These are phyloP conservation scores for Elmis aenea DNA, from an alignment of 2,888 invertebrate genomes.

Conservation along the genomic window DNA sequence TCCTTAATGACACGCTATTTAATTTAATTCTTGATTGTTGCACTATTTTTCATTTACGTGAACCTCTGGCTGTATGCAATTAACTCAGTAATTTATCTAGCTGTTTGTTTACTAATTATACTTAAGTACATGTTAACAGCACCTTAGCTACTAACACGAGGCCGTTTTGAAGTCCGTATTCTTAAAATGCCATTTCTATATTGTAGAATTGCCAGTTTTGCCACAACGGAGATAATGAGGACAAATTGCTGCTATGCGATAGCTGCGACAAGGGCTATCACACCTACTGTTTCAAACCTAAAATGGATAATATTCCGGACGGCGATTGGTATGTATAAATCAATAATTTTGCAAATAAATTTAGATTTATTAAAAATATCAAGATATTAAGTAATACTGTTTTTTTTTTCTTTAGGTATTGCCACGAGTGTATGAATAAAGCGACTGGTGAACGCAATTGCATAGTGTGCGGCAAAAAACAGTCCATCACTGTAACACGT, in stretches of 20 bases:
- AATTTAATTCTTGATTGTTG: too few relatives aligned
- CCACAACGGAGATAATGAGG: constrained; percentile 92
- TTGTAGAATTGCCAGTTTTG: constrained; percentile 96
- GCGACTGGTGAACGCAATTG: constrained; percentile 90
- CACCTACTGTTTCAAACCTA: constrained; percentile 96
- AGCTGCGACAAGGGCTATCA: constrained; percentile 98
- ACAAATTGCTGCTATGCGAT: constrained; percentile 90
- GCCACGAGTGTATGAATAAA: constrained; percentile 92
- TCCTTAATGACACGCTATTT: too few relatives aligned
- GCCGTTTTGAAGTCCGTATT: too few relatives aligned
- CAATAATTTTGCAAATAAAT: constrained; percentile 6
- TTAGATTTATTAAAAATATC: not conserved
- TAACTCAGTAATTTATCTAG: too few relatives aligned
- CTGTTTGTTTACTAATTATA: too few relatives aligned
- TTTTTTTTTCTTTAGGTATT: constrained; percentile 65
- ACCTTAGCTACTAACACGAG: too few relatives aligned
- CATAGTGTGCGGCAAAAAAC: constrained; percentile 82
- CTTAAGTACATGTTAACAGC: too few relatives aligned
- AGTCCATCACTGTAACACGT: constrained; percentile 49
- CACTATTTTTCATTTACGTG: too few relatives aligned
- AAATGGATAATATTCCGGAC: constrained; percentile 93
- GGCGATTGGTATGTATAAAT: constrained; percentile 83
- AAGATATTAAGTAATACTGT: not conserved
- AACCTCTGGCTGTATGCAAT: too few relatives aligned
- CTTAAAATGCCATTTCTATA: too few relatives aligned